Evolutionary conservation across 2,888 invertebrate genomes (phyloP).

Genomic region (Sialis fuliginosa): DNA sequence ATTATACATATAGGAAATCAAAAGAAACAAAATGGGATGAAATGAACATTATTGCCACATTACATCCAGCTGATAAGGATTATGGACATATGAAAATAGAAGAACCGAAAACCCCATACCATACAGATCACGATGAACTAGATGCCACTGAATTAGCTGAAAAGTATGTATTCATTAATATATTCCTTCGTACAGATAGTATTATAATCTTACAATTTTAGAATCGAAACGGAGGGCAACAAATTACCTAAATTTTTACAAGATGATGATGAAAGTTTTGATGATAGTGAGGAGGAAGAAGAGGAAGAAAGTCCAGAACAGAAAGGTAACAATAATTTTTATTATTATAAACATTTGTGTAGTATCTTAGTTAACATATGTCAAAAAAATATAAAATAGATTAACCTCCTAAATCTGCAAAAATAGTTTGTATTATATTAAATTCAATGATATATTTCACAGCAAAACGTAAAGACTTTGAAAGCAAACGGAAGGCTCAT

Average conservation of each 20-base stretch:
- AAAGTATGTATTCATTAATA: conserved; percentile 32
- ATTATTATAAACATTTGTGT: neutral
- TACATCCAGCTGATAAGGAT: conserved; percentile 95
- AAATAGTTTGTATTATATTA: neutral
- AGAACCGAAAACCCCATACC: conserved; percentile 93
- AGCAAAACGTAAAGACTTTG: conserved; percentile 65
- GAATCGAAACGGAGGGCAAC: conserved; percentile 24
- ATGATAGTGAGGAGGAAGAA: conserved; percentile 24
- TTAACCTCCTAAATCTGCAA: neutral
- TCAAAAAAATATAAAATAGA: neutral
- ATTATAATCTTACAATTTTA: conserved; percentile 9
- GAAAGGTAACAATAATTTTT: neutral
- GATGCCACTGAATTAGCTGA: conserved; percentile 61
- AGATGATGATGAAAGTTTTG: conserved; percentile 19
- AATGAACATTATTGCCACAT: conserved; percentile 94
- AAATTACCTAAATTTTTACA: conserved; percentile 29
- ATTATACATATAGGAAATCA: conserved; percentile 2
- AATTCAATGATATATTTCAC: conserved; percentile 10
- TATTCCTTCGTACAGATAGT: neutral
- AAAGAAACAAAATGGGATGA: conserved; percentile 85
- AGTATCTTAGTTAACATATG: neutral
- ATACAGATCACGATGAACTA: conserved; percentile 34
- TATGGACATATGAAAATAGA: conserved; percentile 98
- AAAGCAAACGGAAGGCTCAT: conserved; percentile 86
- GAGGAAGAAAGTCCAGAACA: conserved; percentile 25